phyloP scores from a whole-genome alignment of 1,140 invertebrate species.

The Microplitis demolitor region DNA sequence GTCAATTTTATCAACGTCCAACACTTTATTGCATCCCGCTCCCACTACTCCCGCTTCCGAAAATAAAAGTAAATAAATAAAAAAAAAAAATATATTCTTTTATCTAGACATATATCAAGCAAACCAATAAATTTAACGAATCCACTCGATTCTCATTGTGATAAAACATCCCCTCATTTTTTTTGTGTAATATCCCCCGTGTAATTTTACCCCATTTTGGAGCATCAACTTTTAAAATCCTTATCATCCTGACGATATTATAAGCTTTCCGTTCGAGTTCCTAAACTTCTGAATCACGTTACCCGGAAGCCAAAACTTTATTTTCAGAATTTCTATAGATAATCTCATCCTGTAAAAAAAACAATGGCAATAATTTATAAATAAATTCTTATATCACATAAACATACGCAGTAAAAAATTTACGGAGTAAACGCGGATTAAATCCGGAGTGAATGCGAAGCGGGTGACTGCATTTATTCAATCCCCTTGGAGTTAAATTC shows the following conservation, averaged over 20 bases:
- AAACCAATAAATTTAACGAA: not conserved
- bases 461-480: no score
- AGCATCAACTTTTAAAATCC: not conserved
- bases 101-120: not conserved
- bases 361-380: no score
- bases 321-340: slow-evolving; percentile 8
- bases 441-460: no score
- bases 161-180: not conserved
- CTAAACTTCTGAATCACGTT: not conserved
- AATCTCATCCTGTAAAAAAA: not conserved
- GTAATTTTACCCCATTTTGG: not conserved
- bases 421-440: no score
- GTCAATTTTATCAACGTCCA: no score
- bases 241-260: slow-evolving; percentile 1
- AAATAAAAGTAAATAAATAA: no score
- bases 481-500: no score
- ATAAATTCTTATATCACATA: no score
- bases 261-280: not conserved
- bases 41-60: no score
- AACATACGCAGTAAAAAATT: no score
- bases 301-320: not conserved
- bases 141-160: not conserved
- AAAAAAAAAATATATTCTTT: no score
- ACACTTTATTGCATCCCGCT: no score
- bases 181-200: not conserved